Conservation (phyloP, 2,113 vertebrate genomes). For the Lagopus leucura region DNA sequence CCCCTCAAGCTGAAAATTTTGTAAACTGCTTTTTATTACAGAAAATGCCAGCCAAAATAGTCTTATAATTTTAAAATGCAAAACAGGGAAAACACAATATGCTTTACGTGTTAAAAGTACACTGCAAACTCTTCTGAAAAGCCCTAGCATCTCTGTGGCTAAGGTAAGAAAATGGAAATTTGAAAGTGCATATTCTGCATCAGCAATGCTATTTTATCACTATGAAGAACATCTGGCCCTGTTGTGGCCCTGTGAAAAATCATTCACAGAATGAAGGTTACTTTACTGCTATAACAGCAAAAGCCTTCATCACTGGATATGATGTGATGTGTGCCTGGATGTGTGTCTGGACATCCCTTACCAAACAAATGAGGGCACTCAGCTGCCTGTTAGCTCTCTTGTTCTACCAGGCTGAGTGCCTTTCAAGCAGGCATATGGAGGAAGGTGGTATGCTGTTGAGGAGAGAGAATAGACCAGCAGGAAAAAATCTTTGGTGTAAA, state of each 20-base stretch:
- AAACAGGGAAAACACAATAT: neutral
- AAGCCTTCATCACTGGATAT: neutral
- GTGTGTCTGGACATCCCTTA: neutral
- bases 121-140: neutral
- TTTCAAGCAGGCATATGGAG: neutral
- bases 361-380: neutral
- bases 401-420: neutral
- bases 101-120: neutral
- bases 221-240: neutral
- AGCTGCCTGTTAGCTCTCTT: neutral
- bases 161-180: neutral
- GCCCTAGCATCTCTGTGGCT: neutral
- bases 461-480: neutral
- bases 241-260: neutral
- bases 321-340: neutral
- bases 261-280: neutral
- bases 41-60: neutral
- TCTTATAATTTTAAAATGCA: neutral
- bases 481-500: neutral
- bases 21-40: neutral
- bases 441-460: neutral
- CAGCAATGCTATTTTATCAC: neutral
- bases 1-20: neutral
- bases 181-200: neutral
- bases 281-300: neutral